phyloP scores from a whole-genome alignment of 1,140 invertebrate species.

The Polyergus mexicanus region DNA sequence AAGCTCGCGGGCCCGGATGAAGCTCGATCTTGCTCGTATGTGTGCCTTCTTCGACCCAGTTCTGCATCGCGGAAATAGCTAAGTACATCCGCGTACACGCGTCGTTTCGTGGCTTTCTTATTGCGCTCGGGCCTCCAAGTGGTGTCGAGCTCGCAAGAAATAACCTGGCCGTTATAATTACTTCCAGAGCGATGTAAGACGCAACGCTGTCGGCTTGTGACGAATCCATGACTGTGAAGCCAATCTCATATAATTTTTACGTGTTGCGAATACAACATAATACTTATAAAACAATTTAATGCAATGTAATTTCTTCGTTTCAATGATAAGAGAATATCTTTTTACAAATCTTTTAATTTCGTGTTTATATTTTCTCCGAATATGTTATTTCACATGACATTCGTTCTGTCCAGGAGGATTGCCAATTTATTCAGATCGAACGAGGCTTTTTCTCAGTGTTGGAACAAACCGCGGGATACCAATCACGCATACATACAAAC shows the following conservation, averaged over 20 bases:
- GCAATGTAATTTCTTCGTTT: background rate
- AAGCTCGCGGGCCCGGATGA: slow-evolving; percentile 29
- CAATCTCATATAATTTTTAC: background rate
- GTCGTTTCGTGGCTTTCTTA: slow-evolving; percentile 65
- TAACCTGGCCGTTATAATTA: slow-evolving; percentile 67
- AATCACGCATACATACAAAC: slow-evolving; percentile 41
- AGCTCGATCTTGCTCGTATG: slow-evolving; percentile 8
- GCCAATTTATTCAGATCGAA: slow-evolving; percentile 37
- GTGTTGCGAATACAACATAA: background rate
- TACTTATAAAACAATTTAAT: slow-evolving; percentile 25
- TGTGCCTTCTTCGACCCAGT: slow-evolving; percentile 70
- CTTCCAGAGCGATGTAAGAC: slow-evolving; percentile 48
- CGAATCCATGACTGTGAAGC: background rate
- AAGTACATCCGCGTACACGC: slow-evolving; percentile 65
- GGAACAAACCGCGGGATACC: slow-evolving; percentile 40
- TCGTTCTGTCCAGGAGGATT: background rate
- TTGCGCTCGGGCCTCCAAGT: slow-evolving; percentile 59
- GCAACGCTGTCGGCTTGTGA: slow-evolving; percentile 29
- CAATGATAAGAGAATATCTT: background rate
- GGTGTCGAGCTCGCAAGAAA: slow-evolving; percentile 68
- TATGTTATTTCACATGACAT: background rate
- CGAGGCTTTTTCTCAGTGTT: background rate
- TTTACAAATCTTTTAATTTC: background rate
- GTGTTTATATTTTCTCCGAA: background rate
- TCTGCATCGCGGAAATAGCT: slow-evolving; percentile 74